Base-by-base conservation (phyloP, 2,888 invertebrate genomes). In the Mystacides longicornis region DNA sequence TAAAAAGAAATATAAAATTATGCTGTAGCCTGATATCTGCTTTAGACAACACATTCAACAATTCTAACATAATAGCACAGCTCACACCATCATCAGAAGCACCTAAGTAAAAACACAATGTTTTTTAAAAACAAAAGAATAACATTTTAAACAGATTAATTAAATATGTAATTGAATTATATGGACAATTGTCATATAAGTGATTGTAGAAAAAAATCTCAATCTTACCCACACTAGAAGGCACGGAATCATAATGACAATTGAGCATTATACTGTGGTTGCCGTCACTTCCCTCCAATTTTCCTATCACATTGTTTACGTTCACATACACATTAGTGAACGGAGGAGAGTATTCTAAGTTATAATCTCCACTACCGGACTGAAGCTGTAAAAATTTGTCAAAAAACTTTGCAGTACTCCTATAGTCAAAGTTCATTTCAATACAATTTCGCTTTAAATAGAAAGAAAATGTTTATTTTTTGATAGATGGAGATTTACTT, bases 231-330 rank as follows among this genome's bases (percentile, higher is more conserved):
- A 90, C 84, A 65, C 93, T 93, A 63, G 83, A 87, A 4, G 90
- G 85, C 58, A 93, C 91, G 50, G 91, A 85, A 70, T 97, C 97
- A 70, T 89, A 95, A 69, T 97, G 97, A 63, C 94, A 92, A 72
- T 96, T 97, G 55, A 97, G 74, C 51, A 96, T 74, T 48, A 93
- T 67, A 51, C 84, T 81, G 21, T 78, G 71, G 1, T 70, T 67
- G 0, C 73, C 74, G 23, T 71, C 71, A 19, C 71, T 69, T 1
- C 75, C 75, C 23, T 73, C 74, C 43, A 78, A 43, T 31, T 75
- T 55, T 0, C 75, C 77, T 1, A 74, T 62, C 0, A 77, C 60
- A 59, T 77, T 77, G 0, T 76, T 75, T 4, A 67, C 64, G 31
- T 75, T 72, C 33, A 67, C 66, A 60, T 77, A 77, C 5, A 64